Evolutionary conservation across 2,888 invertebrate species (phyloP), one percentile per base, ranked within the genome.

Genomic region (Melikaiella ostensackeni): DNA sequence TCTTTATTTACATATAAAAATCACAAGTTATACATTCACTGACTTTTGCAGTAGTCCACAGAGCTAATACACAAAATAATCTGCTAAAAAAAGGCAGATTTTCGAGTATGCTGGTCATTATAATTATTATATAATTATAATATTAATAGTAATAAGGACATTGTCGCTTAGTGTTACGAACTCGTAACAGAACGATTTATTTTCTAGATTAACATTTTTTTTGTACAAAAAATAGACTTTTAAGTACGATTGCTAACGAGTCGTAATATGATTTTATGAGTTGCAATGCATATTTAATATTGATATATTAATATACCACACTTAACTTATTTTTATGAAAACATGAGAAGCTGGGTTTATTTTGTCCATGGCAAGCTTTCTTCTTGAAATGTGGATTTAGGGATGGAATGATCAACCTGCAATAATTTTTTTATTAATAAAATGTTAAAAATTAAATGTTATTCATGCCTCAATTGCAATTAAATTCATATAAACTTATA

Each of bases 351-450:
- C 83, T 87, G 85, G 86, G 83, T 84, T 85, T 86, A 86, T 86
- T 87, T 86, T 82, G 86, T 82, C 89, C 88, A 88, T 88, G 86
- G 88, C 87, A 88, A 84, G 88, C 86, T 88, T 83, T 87, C 86
- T 88, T 86, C 84, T 82, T 87, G 81, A 87, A 86, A 86, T 86
- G 85, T 88, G 83, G 85, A 85, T 83, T 85, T 86, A 85, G 80
- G 81, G 85, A 84, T 81, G 74, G 77, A 78, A 80, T 82, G 83
- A 82, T 89, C 88, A 88, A 87, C 88, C 88, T 88, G 81, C 9
- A 78, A 81, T 75, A 42, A 42, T 63, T 33, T n/a, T n/a, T 27
- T 63, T n/a, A 50, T 50, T 8, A 8, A n/a, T 50, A 2, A 50
- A 50, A n/a, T 50, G 19, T n/a, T n/a, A n/a, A n/a, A n/a, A n/a